phyloP scores from a whole-genome alignment of 2,888 invertebrate species.

The Crossocerus cetratus region DNA sequence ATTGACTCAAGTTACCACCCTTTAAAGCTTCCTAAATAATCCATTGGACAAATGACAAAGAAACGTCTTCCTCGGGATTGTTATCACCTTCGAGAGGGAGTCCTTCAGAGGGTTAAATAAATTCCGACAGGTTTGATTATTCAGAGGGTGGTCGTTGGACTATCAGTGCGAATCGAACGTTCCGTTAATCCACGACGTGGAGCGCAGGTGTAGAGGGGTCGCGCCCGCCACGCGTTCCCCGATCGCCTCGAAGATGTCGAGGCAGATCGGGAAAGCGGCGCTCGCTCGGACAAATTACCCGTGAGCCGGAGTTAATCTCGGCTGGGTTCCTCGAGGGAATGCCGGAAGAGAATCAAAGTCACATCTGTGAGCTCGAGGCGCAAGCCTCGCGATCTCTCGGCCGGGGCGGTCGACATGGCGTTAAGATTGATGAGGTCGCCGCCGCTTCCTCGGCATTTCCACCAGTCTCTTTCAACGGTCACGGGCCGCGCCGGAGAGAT shows the following conservation, averaged over 20 bases:
- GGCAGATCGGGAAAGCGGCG: conserved; percentile 32
- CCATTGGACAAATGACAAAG: background rate
- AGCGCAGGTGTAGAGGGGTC: conserved; percentile 58
- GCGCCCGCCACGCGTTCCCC: conserved; percentile 19
- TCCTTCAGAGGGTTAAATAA: background rate
- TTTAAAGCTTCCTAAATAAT: background rate
- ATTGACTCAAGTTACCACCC: background rate
- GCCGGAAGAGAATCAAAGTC: conserved; percentile 74
- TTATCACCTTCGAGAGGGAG: background rate
- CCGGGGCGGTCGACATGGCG: conserved; percentile 41
- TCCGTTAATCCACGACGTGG: conserved; percentile 6
- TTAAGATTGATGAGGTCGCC: conserved; percentile 74
- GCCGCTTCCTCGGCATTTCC: conserved; percentile 42
- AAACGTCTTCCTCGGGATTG: background rate
- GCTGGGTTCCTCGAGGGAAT: conserved; percentile 70
- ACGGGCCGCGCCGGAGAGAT: conserved; percentile 20
- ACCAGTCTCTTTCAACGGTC: conserved; percentile 34
- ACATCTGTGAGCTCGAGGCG: conserved; percentile 74
- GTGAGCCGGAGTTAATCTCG: conserved; percentile 71
- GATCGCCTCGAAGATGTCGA: conserved; percentile 52
- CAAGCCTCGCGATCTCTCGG: conserved; percentile 47
- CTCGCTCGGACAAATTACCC: conserved; percentile 68
- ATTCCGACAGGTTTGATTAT: conserved; percentile 1
- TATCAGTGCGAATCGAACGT: background rate
- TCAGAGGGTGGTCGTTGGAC: background rate